Evolutionary conservation across 2,888 invertebrate genomes (phyloP), one percentile per base, ranked within the genome.

Genomic region (Macrophya annulata): DNA sequence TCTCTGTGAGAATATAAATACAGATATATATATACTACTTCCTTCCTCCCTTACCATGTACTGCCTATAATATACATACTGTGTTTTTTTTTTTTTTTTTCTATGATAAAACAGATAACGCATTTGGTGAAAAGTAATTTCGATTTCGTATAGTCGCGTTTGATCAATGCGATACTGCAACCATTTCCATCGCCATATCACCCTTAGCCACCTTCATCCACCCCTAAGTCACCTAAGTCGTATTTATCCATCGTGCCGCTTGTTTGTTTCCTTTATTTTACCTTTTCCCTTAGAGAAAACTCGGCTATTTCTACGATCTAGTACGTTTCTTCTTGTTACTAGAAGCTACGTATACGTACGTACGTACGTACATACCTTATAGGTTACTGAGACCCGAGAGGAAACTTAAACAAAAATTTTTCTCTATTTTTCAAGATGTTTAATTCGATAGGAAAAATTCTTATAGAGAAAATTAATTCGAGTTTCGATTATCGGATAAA

Each of bases 71-170:
- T 59, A 59, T 5, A 59, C 59, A n/a, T 59, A 6, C 37, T 4
- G n/a, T n/a, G n/a, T n/a, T 25, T 10, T 0, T n/a, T 1, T 0
- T 59, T 8, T 2, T 62, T 25, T 10, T 21, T 21, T 62, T 12
- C 12, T 62, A 4, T 62, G 12, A 62, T 25, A 25, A 62, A 25
- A 62, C 21, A 68, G 68, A 68, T 68, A 72, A 72, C 72, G 31
- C 31, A 43, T 21, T 51, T 59, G 84, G 84, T 77, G 86, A 86
- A 87, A 89, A 89, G 85, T 89, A 89, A 90, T 90, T 89, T 90
- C 88, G 87, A 86, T 89, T 85, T 86, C 71, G 48, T 77, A 86
- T 31, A 85, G 43, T 84, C 84, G 37, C 81, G 86, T 45, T 65
- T 48, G 72, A 55, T 77, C 72, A 55, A 76, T 65, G 51, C n/a